These are phyloP conservation scores for Hylaeus volcanicus DNA, from an alignment of 1,140 invertebrate genomes.

Conservation along the genomic window DNA sequence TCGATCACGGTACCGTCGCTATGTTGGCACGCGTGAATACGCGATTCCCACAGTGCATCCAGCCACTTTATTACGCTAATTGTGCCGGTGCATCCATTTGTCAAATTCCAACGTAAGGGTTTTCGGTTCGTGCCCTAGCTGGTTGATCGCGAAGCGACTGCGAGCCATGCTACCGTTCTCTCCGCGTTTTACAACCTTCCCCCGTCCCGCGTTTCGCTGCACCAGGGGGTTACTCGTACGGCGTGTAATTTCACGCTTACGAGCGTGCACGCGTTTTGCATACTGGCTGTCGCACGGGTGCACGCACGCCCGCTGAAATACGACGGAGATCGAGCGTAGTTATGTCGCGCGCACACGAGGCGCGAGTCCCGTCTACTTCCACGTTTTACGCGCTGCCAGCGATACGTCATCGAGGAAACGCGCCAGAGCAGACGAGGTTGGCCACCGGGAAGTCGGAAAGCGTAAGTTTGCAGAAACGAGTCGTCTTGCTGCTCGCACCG, in stretches of 20 bases:
- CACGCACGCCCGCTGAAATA: constrained; percentile 46
- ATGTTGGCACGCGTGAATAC: not conserved
- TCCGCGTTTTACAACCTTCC: not conserved
- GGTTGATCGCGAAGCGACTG: too few relatives aligned
- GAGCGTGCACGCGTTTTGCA: constrained; percentile 60
- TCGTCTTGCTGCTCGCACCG: too few relatives aligned
- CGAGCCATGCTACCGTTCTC: not conserved
- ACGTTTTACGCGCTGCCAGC: constrained; percentile 23
- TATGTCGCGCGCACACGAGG: constrained; percentile 19
- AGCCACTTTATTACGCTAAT: constrained; percentile 57
- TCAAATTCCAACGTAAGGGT: constrained; percentile 59
- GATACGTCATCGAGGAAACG: constrained; percentile 12
- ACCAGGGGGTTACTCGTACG: constrained; percentile 17
- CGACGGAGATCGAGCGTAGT: constrained; percentile 53
- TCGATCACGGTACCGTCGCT: not conserved
- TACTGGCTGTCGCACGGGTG: constrained; percentile 43
- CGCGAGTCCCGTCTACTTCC: constrained; percentile 47
- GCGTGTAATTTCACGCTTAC: constrained; percentile 63
- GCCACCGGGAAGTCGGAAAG: too few relatives aligned
- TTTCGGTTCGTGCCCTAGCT: constrained; percentile 17
- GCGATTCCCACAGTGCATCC: not conserved
- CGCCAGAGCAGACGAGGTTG: not conserved
- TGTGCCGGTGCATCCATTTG: constrained; percentile 36
- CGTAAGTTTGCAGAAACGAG: too few relatives aligned
- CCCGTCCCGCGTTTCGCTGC: too few relatives aligned